Conservation (phyloP, 2,113 vertebrate species). For the Garra rufa region DNA sequence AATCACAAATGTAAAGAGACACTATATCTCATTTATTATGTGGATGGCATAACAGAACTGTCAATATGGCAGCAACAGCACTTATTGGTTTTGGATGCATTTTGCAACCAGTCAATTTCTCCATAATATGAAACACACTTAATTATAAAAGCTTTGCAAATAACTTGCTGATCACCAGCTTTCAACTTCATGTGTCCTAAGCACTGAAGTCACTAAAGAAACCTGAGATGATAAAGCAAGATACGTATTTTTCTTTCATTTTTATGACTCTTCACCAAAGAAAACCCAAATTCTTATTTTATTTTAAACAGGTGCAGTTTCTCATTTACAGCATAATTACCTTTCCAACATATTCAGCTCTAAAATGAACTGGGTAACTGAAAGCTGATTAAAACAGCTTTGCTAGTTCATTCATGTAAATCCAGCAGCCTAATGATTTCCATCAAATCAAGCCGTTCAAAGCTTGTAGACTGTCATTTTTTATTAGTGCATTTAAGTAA, state of each 20-base stretch:
- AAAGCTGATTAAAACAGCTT: background rate
- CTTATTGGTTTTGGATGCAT: background rate
- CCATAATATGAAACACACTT: background rate
- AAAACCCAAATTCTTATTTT: background rate
- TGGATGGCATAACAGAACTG: background rate
- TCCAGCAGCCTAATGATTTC: background rate
- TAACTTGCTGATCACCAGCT: background rate
- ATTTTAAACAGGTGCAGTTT: background rate
- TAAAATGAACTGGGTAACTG: background rate
- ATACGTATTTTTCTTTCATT: background rate
- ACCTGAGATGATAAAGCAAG: background rate
- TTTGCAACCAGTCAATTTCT: background rate
- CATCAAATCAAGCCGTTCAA: background rate
- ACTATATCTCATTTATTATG: background rate
- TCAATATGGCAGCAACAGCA: too few species aligned
- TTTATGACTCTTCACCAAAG: background rate
- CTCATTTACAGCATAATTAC: background rate
- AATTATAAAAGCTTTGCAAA: background rate
- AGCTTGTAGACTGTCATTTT: background rate
- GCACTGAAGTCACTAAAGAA: background rate
- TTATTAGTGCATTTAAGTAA: conserved; percentile 57
- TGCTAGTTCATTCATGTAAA: conserved; percentile 6
- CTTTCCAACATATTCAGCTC: background rate
- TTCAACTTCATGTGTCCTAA: background rate
- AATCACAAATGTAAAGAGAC: background rate